phyloP scores from a whole-genome alignment of 2,113 vertebrate genomes.

The Bubo scandiacus region DNA sequence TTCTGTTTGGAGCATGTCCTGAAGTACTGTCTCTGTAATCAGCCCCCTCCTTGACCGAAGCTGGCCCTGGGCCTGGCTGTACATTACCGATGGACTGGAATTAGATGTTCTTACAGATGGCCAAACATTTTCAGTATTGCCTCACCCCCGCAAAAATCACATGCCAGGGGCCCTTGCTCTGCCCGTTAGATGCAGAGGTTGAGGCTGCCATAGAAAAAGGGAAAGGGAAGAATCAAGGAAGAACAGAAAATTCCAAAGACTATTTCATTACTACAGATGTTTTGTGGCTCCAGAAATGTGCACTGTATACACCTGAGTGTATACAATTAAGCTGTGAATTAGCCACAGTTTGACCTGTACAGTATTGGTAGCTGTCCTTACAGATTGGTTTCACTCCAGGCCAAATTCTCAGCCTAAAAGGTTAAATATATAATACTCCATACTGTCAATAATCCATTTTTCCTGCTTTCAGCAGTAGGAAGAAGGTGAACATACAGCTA shows the following conservation, averaged over 20 bases:
- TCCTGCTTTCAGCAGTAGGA: constrained; percentile 52
- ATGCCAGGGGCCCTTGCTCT: not conserved
- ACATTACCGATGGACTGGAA: not conserved
- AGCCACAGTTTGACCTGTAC: constrained; percentile 46
- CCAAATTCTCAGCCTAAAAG: constrained; percentile 61
- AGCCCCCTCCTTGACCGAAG: not conserved
- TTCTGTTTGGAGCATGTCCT: not conserved
- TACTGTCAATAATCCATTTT: constrained; percentile 57
- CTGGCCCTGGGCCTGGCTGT: not conserved
- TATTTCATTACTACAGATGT: not conserved
- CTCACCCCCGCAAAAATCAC: not conserved
- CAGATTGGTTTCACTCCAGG: constrained; percentile 47
- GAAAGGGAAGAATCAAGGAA: not conserved
- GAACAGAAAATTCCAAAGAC: not conserved
- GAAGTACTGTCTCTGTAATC: not conserved
- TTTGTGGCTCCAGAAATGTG: not conserved
- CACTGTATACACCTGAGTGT: not conserved
- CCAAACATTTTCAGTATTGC: not conserved
- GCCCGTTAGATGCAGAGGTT: not conserved
- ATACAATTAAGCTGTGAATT: not conserved
- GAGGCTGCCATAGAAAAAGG: not conserved
- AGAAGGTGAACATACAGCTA: constrained; percentile 61
- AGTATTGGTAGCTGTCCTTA: constrained; percentile 49
- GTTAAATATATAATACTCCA: constrained; percentile 62
- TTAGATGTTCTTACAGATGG: not conserved